phyloP scores from a whole-genome alignment of 2,888 invertebrate genomes.

The Hipparchia sbordonii region DNA sequence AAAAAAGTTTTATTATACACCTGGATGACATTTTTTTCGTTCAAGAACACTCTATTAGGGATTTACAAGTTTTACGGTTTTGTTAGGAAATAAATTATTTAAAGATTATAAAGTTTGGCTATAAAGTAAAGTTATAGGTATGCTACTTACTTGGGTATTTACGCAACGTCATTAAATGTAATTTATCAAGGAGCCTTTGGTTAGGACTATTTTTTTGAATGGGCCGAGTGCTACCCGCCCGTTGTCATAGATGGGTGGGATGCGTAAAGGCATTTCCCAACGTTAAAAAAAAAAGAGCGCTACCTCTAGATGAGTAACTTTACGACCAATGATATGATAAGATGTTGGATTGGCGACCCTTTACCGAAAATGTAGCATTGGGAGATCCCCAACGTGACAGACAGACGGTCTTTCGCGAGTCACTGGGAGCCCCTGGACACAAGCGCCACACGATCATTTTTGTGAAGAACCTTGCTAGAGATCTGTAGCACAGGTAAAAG shows the following conservation, averaged over 20 bases:
- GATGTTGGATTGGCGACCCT: no score
- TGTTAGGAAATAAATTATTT: constrained; percentile 27
- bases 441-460: no score
- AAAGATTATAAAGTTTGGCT: constrained; percentile 29
- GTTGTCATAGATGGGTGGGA: no score
- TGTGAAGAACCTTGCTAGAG: no score
- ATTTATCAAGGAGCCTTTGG: not conserved
- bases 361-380: no score
- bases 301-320: not conserved
- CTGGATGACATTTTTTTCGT: constrained; percentile 29
- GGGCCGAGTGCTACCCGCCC: no score
- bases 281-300: no score
- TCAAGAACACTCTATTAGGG: constrained; percentile 22
- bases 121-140: constrained; percentile 17
- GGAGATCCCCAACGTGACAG: no score
- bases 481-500: no score
- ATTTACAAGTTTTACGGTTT: constrained; percentile 27
- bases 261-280: no score
- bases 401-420: no score
- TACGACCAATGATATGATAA: not conserved
- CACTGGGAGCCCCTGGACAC: no score
- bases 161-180: constrained; percentile 12
- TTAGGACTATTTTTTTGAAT: not conserved
- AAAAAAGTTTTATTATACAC: constrained; percentile 30
- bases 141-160: constrained; percentile 11